Evolutionary conservation across 2,113 vertebrate genomes (phyloP).

Genomic region (Megatriorchis doriae): DNA sequence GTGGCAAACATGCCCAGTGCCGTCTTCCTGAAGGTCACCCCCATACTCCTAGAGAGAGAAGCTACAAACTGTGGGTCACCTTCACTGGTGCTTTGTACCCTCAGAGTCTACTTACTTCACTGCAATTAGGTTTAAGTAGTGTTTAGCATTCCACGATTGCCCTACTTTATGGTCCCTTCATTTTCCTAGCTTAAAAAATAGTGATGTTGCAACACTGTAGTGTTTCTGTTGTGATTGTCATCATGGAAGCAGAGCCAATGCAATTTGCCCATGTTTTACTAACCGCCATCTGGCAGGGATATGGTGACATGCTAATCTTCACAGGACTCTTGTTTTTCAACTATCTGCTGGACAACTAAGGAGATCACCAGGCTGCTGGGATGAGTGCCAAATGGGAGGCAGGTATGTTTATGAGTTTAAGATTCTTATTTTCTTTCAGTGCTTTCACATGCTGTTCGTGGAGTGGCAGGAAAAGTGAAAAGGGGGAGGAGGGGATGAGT

Average conservation of each 20-base stretch:
- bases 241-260: conserved; percentile 71
- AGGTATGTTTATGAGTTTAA: conserved; percentile 80
- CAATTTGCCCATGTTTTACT: conserved; percentile 77
- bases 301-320: conserved; percentile 78
- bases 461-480: conserved; percentile 66
- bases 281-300: conserved; percentile 76
- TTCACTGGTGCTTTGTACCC: not conserved
- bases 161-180: conserved; percentile 22
- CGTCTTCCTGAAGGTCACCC: not conserved
- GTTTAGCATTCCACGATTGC: conserved; percentile 14
- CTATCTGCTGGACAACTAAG: conserved; percentile 78
- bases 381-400: conserved; percentile 76
- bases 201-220: conserved; percentile 40
- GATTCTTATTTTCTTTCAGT: conserved; percentile 75
- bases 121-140: not conserved
- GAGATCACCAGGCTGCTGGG: conserved; percentile 78
- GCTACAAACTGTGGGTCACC: not conserved
- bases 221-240: conserved; percentile 73
- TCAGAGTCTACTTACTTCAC: not conserved
- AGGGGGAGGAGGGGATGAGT: conserved; percentile 31
- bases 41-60: not conserved
- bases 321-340: conserved; percentile 78
- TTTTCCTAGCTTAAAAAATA: conserved; percentile 42
- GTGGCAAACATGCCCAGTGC: not conserved
- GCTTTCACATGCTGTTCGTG: conserved; percentile 68